These are phyloP conservation scores for Chanos chanos DNA, from an alignment of 2,797 vertebrate species.

Conservation along the genomic window DNA sequence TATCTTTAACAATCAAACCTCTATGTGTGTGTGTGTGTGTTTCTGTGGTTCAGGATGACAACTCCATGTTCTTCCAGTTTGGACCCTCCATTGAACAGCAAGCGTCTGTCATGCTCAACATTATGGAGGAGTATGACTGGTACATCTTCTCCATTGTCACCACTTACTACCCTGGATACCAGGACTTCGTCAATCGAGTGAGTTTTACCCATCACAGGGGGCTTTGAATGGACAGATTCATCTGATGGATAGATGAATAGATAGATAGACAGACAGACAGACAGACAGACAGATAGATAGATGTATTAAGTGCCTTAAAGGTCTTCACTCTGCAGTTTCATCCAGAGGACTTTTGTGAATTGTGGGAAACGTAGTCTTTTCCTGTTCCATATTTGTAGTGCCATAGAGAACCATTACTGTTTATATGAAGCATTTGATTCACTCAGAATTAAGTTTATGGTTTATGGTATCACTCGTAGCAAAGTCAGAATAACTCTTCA, in stretches of 20 bases:
- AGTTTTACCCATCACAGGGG: too few species aligned
- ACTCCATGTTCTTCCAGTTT: slow-evolving; percentile 99
- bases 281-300: too few species aligned
- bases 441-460: too few species aligned
- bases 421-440: too few species aligned
- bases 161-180: slow-evolving; percentile 95
- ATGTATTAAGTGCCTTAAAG: too few species aligned
- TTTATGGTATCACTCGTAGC: too few species aligned
- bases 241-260: too few species aligned
- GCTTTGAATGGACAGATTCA: too few species aligned
- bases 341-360: slow-evolving; percentile 73
- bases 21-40: slow-evolving; percentile 56
- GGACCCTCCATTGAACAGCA: slow-evolving; percentile 98
- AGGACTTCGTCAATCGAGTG: slow-evolving; percentile 98
- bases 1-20: slow-evolving; percentile 56
- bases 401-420: too few species aligned
- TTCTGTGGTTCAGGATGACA: slow-evolving; percentile 83
- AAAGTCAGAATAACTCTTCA: too few species aligned
- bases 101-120: slow-evolving; percentile 96
- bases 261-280: too few species aligned
- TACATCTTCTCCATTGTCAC: slow-evolving; percentile 99
- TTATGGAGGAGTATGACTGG: slow-evolving; percentile 99
- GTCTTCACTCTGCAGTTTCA: too few species aligned
- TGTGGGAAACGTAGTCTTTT: slow-evolving; percentile 8
- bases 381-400: slow-evolving; percentile 14